Percentiles rank a stretch among this genome's conserved stretches.
Evolutionary conservation across 2,888 invertebrate genomes (phyloP).

Genomic region (Aphidius colemani): DNA sequence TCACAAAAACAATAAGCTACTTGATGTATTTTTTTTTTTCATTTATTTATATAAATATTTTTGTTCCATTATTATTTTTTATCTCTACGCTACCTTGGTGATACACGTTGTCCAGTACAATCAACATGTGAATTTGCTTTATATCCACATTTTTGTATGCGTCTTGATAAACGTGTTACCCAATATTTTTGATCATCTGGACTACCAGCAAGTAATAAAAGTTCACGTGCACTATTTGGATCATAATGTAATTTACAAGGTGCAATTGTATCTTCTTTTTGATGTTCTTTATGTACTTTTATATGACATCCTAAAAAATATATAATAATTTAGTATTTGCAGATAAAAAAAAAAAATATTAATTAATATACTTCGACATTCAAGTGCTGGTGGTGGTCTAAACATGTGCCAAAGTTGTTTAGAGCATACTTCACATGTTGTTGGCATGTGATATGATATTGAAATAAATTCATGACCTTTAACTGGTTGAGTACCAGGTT

Average conservation of each 20-base stretch:
- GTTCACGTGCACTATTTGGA: slow-evolving; percentile 90
- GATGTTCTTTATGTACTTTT: slow-evolving; percentile 97
- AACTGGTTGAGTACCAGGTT: slow-evolving; percentile 72
- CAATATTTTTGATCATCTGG: slow-evolving; percentile 90
- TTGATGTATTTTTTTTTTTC: slow-evolving; percentile 41
- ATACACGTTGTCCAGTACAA: slow-evolving; percentile 63
- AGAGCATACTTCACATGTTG: slow-evolving; percentile 96
- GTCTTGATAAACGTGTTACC: slow-evolving; percentile 88
- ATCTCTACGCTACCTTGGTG: slow-evolving; percentile 70
- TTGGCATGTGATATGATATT: slow-evolving; percentile 97
- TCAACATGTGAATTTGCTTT: slow-evolving; percentile 73
- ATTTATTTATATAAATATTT: slow-evolving; percentile 8
- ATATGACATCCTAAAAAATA: slow-evolving; percentile 80
- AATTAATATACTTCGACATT: slow-evolving; percentile 80
- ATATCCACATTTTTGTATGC: slow-evolving; percentile 92
- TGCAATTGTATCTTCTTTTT: slow-evolving; percentile 82
- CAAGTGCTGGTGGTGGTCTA: slow-evolving; percentile 95
- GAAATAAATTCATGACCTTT: slow-evolving; percentile 96
- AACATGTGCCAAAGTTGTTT: slow-evolving; percentile 98
- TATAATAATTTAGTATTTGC: neutral
- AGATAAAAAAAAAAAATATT: neutral
- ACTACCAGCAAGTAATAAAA: slow-evolving; percentile 84
- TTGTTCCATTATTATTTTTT: slow-evolving; percentile 33
- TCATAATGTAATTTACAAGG: slow-evolving; percentile 97
- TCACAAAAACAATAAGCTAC: slow-evolving; percentile 52